Conservation (phyloP, 2,113 vertebrate genomes). For the Ahaetulla prasina region DNA sequence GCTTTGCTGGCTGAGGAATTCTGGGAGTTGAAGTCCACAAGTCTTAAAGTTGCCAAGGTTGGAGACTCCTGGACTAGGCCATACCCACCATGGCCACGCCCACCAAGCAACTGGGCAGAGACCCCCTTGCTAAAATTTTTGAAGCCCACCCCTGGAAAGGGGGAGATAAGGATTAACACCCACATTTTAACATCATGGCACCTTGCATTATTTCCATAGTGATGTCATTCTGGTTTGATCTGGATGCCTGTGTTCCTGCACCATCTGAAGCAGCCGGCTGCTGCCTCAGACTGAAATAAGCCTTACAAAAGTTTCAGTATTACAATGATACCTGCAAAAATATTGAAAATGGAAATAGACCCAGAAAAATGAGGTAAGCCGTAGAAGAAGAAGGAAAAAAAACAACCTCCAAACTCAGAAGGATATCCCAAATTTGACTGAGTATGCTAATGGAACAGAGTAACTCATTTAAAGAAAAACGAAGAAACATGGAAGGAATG, state of each 20-base stretch:
- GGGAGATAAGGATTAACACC: neutral
- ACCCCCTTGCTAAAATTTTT: too few species aligned
- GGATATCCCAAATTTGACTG: neutral
- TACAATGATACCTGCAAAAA: neutral
- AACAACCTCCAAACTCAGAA: neutral
- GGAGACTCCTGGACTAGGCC: too few species aligned
- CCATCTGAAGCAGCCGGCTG: neutral
- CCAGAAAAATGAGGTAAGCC: neutral
- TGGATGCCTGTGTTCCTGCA: neutral
- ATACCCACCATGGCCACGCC: too few species aligned
- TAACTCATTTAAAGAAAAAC: neutral
- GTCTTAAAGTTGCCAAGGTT: too few species aligned
- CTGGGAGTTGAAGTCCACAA: too few species aligned
- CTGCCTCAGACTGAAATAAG: neutral
- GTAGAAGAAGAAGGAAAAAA: too few species aligned
- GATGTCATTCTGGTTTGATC: neutral
- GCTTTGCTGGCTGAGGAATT: too few species aligned
- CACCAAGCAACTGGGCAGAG: too few species aligned
- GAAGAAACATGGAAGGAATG: neutral
- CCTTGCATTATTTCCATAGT: neutral
- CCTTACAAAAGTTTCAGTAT: too few species aligned
- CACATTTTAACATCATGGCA: neutral
- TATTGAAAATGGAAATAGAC: neutral
- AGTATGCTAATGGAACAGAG: neutral
- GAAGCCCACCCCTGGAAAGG: neutral